These are phyloP conservation scores for Ophion costatus DNA, from an alignment of 2,888 invertebrate genomes.

Conservation along the genomic window DNA sequence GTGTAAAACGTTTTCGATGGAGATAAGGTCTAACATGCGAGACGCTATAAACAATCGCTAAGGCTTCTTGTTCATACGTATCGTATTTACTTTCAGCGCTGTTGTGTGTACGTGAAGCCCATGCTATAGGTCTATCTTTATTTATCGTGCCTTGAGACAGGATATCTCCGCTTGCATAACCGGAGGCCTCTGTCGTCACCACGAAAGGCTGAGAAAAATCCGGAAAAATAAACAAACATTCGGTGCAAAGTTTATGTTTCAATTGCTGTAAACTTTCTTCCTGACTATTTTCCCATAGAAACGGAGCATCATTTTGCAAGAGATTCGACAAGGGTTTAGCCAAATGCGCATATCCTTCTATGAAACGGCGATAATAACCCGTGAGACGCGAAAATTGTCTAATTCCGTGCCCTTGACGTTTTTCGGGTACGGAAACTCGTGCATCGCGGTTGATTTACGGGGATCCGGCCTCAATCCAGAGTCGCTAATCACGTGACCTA, in stretches of 20 bases:
- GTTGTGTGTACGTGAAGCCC: conserved; percentile 21
- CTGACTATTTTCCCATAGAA: conserved; percentile 50
- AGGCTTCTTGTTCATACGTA: conserved; percentile 46
- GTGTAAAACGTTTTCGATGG: conserved; percentile 72
- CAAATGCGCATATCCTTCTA: conserved; percentile 44
- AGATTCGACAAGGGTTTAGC: conserved; percentile 53
- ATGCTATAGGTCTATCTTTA: conserved; percentile 44
- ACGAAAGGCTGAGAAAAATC: conserved; percentile 52
- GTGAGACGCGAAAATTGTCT: conserved; percentile 55
- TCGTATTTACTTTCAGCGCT: conserved; percentile 21
- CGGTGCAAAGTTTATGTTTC: conserved; percentile 50
- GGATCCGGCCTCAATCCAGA: conserved; percentile 58
- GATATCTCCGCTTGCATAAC: conserved; percentile 41
- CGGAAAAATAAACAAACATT: conserved; percentile 43
- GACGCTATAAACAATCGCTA: conserved; percentile 47
- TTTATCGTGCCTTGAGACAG: conserved; percentile 48
- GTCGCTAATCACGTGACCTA: conserved; percentile 57
- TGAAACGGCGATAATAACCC: conserved; percentile 62
- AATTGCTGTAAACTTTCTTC: conserved; percentile 54
- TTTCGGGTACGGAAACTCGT: conserved; percentile 48
- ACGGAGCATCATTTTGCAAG: conserved; percentile 45
- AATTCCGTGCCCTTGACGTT: conserved; percentile 54
- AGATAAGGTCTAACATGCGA: conserved; percentile 74
- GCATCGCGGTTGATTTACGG: conserved; percentile 49
- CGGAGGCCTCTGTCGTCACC: conserved; percentile 54